Evolutionary conservation across 2,113 vertebrate species (phyloP).

Genomic region (Apeltes quadracus): DNA sequence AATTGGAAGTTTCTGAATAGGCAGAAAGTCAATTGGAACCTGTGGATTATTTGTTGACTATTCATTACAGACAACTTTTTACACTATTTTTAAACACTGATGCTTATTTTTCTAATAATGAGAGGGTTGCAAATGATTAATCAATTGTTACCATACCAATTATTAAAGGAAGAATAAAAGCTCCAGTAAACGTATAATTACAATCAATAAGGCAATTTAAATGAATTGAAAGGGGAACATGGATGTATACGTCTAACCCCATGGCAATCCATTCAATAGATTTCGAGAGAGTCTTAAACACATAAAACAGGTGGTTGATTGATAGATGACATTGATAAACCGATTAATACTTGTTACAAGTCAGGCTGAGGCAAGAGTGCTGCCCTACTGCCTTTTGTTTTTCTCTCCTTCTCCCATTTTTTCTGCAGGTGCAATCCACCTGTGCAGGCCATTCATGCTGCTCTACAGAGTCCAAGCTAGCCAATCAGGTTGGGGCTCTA

Average conservation of each 20-base stretch:
- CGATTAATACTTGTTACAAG: no score
- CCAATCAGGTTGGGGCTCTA: no score
- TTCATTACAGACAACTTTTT: conserved; percentile 2
- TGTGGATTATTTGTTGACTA: conserved; percentile 16
- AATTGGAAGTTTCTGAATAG: conserved; percentile 14
- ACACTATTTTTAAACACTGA: conserved; percentile 1
- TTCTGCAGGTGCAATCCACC: no score
- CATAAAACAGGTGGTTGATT: background rate
- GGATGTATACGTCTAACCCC: background rate
- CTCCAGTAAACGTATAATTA: background rate
- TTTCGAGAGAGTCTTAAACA: background rate
- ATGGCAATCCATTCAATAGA: background rate
- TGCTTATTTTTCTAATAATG: background rate
- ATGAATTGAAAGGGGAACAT: background rate
- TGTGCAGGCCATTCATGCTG: no score
- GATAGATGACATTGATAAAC: no score
- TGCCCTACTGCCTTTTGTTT: no score
- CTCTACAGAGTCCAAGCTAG: no score
- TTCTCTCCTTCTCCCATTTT: no score
- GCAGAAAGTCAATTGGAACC: conserved; percentile 22
- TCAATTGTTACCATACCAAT: background rate
- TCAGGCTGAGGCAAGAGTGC: no score
- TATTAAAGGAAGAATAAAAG: background rate
- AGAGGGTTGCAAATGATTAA: background rate
- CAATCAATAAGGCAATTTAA: background rate